Evolutionary conservation across 2,113 vertebrate genomes (phyloP).

Genomic region (Echinops telfairi): DNA sequence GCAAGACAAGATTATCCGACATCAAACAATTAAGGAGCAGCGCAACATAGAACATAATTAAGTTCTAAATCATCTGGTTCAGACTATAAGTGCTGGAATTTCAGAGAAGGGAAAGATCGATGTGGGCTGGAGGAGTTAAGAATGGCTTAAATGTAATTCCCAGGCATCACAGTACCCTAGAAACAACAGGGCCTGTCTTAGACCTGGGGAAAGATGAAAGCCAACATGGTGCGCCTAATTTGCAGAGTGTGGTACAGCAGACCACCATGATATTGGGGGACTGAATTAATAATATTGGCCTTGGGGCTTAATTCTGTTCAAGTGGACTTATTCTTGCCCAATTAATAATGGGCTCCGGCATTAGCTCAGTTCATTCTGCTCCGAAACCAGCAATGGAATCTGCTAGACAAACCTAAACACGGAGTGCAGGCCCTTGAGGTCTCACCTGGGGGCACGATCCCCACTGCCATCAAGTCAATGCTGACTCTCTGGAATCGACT

Average conservation of each 20-base stretch:
- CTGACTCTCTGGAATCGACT: too few relatives aligned
- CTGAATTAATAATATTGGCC: constrained; percentile 67
- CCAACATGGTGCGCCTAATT: constrained; percentile 31
- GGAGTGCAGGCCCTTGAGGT: not conserved
- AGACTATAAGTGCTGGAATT: constrained; percentile 67
- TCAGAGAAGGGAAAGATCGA: constrained; percentile 77
- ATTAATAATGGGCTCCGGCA: constrained; percentile 22
- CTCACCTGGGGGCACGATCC: not conserved
- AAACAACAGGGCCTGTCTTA: constrained; percentile 63
- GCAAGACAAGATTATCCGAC: constrained; percentile 77
- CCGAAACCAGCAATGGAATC: not conserved
- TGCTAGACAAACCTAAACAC: not conserved
- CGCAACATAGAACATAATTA: constrained; percentile 77
- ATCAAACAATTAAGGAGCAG: constrained; percentile 81
- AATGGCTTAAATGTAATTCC: constrained; percentile 82
- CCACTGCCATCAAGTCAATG: too few relatives aligned
- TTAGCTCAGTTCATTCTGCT: constrained; percentile 6
- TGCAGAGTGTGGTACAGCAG: not conserved
- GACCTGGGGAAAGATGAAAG: constrained; percentile 75
- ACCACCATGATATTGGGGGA: constrained; percentile 49
- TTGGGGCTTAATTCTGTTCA: constrained; percentile 52
- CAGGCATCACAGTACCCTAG: constrained; percentile 64
- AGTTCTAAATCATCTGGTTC: constrained; percentile 80
- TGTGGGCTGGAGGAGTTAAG: constrained; percentile 80
- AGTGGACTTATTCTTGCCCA: constrained; percentile 43